Conservation (phyloP, 2,113 vertebrate species). For the Scytalopus superciliaris region DNA sequence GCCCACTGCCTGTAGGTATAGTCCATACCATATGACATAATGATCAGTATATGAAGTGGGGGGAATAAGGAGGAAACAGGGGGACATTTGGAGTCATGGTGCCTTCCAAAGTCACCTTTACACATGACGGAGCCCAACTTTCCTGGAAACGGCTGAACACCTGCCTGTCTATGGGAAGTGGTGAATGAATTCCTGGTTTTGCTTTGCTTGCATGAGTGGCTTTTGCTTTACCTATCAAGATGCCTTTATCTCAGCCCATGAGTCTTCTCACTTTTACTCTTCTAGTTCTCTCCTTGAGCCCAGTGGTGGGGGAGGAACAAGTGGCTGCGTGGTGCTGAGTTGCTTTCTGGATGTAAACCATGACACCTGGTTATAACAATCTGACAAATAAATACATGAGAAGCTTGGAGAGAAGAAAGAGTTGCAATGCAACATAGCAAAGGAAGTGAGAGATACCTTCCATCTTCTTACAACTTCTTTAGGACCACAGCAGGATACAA, state of each 20-base stretch:
- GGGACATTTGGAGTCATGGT: no score
- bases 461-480: neutral
- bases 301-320: neutral
- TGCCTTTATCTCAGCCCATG: neutral
- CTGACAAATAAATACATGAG: neutral
- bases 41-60: neutral
- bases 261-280: neutral
- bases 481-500: neutral
- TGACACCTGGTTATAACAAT: neutral
- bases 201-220: neutral
- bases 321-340: neutral
- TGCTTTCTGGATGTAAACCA: neutral
- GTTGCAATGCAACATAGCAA: neutral
- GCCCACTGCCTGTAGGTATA: no score
- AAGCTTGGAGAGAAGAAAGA: neutral
- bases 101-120: neutral
- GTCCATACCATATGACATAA: neutral
- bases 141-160: neutral
- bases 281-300: neutral
- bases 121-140: rapidly evolving
- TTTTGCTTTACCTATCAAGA: neutral
- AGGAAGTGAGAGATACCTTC: neutral
- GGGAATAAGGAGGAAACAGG: neutral
- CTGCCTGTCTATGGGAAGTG: neutral
- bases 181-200: neutral